Evolutionary conservation across 2,888 invertebrate species (phyloP).

Genomic region (Raillietiella orientalis): DNA sequence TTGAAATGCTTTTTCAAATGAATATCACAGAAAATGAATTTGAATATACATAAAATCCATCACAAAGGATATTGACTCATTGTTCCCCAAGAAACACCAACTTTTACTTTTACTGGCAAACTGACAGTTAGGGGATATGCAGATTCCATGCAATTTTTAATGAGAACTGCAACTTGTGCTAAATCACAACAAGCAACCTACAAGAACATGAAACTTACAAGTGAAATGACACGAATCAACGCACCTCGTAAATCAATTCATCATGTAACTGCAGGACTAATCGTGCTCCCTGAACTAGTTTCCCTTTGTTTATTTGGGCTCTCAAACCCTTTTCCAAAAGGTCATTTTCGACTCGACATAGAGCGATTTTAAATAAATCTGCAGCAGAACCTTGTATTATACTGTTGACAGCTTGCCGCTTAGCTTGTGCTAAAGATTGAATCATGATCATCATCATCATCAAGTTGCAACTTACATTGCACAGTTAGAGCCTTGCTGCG

Average conservation of each 20-base stretch:
- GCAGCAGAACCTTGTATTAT: slow-evolving; percentile 88
- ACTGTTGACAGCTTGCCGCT: slow-evolving; percentile 86
- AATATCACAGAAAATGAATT: too few species aligned
- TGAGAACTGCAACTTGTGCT: slow-evolving; percentile 20
- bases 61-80: slow-evolving; percentile 5
- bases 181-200: slow-evolving; percentile 25
- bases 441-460: too few species aligned
- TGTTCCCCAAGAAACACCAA: slow-evolving; percentile 49
- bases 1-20: too few species aligned
- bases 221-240: neutral
- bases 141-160: slow-evolving; percentile 48
- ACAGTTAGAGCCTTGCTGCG: slow-evolving; percentile 23
- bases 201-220: slow-evolving; percentile 5
- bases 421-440: slow-evolving; percentile 33
- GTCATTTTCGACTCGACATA: slow-evolving; percentile 35
- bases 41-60: neutral
- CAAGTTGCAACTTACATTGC: too few species aligned
- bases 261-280: slow-evolving; percentile 79
- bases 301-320: neutral
- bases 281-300: slow-evolving; percentile 15
- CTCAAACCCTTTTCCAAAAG: slow-evolving; percentile 13
- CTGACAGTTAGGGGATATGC: slow-evolving; percentile 34
- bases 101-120: slow-evolving; percentile 57
- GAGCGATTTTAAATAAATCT: slow-evolving; percentile 70
- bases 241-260: slow-evolving; percentile 56